These are phyloP conservation scores for Parelbella ahira DNA, from an alignment of 2,888 invertebrate genomes.

Conservation along the genomic window DNA sequence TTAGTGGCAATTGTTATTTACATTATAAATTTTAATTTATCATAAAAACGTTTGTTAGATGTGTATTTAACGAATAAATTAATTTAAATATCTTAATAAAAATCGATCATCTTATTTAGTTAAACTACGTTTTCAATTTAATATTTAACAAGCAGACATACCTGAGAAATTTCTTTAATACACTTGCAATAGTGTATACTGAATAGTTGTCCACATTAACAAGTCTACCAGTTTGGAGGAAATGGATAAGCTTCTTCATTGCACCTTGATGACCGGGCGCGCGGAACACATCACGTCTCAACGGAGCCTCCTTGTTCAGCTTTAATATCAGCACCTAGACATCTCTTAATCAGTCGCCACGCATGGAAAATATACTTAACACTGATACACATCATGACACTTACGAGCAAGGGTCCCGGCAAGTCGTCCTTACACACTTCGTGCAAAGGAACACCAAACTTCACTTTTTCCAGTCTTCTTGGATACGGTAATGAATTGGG, in stretches of 20 bases:
- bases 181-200: constrained; percentile 98
- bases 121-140: too few relatives aligned
- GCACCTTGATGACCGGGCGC: constrained; percentile 97
- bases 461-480: constrained; percentile 93
- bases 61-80: too few relatives aligned
- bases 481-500: constrained; percentile 90
- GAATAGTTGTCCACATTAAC: constrained; percentile 97
- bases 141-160: too few relatives aligned
- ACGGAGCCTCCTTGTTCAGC: constrained; percentile 96
- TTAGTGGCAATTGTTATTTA: too few relatives aligned
- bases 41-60: too few relatives aligned
- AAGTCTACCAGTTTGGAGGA: constrained; percentile 92
- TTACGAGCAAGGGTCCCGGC: constrained; percentile 94
- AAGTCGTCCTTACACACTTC: constrained; percentile 98
- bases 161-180: constrained; percentile 96
- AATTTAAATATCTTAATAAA: too few relatives aligned
- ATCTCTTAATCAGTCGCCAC: constrained; percentile 26
- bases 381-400: constrained; percentile 51
- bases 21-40: too few relatives aligned
- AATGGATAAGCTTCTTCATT: constrained; percentile 95
- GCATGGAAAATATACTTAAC: not conserved
- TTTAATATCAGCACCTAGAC: constrained; percentile 92
- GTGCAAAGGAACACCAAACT: constrained; percentile 94
- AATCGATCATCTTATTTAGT: too few relatives aligned
- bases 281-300: constrained; percentile 95